Conservation (phyloP, 2,888 invertebrate genomes). For the Abrostola tripartita region DNA sequence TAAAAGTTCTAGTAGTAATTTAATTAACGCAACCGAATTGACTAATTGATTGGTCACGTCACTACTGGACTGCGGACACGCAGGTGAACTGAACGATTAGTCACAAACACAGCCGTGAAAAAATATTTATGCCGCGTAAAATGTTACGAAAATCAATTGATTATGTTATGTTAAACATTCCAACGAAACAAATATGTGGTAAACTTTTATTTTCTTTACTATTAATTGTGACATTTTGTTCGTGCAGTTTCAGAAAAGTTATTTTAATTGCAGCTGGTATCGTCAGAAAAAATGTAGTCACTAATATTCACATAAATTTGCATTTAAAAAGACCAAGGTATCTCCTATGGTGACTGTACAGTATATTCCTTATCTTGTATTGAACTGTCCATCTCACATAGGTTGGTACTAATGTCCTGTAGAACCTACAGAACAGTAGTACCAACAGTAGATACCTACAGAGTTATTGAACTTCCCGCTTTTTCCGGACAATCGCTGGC, state of each 20-base stretch:
- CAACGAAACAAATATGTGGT: too few relatives aligned
- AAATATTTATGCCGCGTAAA: conserved; percentile 5
- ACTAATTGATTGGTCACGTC: conserved; percentile 15
- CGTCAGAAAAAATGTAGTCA: background rate
- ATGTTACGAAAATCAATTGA: background rate
- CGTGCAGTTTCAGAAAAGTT: background rate
- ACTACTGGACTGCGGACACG: conserved; percentile 13
- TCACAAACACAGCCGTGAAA: conserved; percentile 5
- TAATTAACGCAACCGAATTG: background rate
- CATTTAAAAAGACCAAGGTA: too few relatives aligned
- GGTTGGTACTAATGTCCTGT: background rate
- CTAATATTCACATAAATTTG: too few relatives aligned
- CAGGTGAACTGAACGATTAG: conserved; percentile 15
- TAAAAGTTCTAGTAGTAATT: too few relatives aligned
- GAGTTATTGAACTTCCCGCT: conserved; percentile 54
- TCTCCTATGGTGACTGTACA: too few relatives aligned
- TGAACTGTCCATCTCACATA: conserved; percentile 2
- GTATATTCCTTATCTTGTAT: background rate
- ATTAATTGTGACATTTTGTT: background rate
- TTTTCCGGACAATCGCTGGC: conserved; percentile 50
- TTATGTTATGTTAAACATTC: background rate
- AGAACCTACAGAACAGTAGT: background rate
- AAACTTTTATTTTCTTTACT: background rate
- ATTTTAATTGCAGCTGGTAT: background rate
- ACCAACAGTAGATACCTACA: background rate